A percentile compares a stretch with the other conserved stretches of the same genome.
phyloP scores from a whole-genome alignment of 2,888 invertebrate species.

The Conchocele bisecta region DNA sequence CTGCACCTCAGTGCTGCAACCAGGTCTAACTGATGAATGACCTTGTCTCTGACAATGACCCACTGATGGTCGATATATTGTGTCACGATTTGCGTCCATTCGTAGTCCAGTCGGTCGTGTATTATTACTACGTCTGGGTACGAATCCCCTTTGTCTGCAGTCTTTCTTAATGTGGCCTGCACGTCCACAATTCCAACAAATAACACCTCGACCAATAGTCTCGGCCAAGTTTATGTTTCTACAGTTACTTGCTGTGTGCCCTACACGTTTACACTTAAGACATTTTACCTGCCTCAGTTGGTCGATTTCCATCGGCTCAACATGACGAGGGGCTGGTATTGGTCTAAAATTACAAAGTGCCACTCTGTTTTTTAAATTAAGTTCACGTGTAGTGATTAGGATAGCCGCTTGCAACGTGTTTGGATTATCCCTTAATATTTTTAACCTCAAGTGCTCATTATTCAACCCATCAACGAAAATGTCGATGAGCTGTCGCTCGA shows the following conservation, averaged over 20 bases:
- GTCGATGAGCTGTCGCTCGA: constrained; percentile 21
- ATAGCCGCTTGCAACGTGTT: constrained; percentile 11
- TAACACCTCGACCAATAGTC: neutral
- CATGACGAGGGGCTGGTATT: too few species aligned
- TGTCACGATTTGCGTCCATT: too few species aligned
- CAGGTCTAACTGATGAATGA: too few species aligned
- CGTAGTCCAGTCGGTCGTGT: neutral
- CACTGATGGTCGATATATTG: too few species aligned
- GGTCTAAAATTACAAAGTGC: constrained; percentile 28
- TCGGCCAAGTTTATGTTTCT: neutral
- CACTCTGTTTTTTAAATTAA: constrained; percentile 38
- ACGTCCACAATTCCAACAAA: constrained; percentile 2
- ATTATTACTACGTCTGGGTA: neutral
- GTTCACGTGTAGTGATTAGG: constrained; percentile 6
- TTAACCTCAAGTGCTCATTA: constrained; percentile 22
- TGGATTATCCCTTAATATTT: constrained; percentile 28
- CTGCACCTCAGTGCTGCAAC: too few species aligned
- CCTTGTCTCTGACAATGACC: too few species aligned
- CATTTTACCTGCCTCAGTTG: neutral
- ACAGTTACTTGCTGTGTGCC: constrained; percentile 15
- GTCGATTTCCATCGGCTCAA: constrained; percentile 30
- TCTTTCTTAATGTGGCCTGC: constrained; percentile 8
- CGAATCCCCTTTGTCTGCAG: neutral
- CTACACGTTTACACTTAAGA: constrained; percentile 5
- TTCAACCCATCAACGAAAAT: constrained; percentile 34